Evolutionary conservation across 2,113 vertebrate species (phyloP), one percentile per base, ranked within the genome.

Genomic region (Aptenodytes patagonicus): DNA sequence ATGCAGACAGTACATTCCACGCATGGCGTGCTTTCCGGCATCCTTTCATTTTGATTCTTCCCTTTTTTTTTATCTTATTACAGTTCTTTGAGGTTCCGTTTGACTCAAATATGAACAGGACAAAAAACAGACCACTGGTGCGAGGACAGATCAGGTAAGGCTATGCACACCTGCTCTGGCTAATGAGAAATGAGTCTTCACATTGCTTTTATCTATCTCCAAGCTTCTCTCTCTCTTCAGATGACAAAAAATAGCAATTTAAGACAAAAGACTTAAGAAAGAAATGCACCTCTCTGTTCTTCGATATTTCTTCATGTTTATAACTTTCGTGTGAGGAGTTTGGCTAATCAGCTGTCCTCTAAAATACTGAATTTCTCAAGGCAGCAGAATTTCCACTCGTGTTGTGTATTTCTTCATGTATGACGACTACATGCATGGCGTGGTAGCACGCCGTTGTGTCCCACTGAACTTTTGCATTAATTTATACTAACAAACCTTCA

Each of bases 41-140:
- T 76, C 95, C 54, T 83, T 93, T 96, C 64, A 97, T 91, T 87
- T 90, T 73, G 77, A 98, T 91, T 68, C 75, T 84, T 80, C 79
- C 69, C n/a, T n/a, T 92, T 70, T 78, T 95, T 52, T 79, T 62
- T 76, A 34, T 83, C 85, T 94, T 78, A 96, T 98, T 96, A 47
- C 99, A 99, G 99, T 99, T 99, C 98, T 99, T 99, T 84, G 99
- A 99, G 98, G 99, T 99, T 88, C 99, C 99, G 0, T 99, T 99
- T 92, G 99, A 99, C 98, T 99, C 99, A 68, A 99, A 99, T 97
- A 99, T 99, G 99, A 99, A 99, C 98, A 99, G 99, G 77, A 99
- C 99, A 49, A 99, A 99, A 98, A 99, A 99, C 98, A 99, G 99
- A 28, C 99, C 99, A 1, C 98, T 99, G 32, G 99, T 99, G 95